These are phyloP conservation scores for Drosophila pseudotakahashii DNA, from an alignment of 2,888 invertebrate genomes.

Conservation along the genomic window DNA sequence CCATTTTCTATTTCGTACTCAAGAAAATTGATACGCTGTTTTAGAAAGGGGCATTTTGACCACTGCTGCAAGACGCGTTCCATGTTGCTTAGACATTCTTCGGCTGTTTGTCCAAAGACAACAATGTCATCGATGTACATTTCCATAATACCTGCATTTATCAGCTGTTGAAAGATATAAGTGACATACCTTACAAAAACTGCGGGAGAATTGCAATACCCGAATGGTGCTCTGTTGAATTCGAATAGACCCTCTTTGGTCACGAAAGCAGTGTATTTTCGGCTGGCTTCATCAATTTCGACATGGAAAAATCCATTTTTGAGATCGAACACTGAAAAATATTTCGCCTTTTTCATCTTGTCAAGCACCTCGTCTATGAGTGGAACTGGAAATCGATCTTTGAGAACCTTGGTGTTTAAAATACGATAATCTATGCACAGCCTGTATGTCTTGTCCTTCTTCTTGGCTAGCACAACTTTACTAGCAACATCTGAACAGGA, in stretches of 20 bases:
- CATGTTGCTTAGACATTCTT: neutral
- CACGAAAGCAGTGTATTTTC: neutral
- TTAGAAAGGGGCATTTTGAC: neutral
- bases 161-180: neutral
- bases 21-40: neutral
- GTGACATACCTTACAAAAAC: conserved; percentile 2
- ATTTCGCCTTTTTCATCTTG: too few species aligned
- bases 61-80: neutral
- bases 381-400: conserved; percentile 9
- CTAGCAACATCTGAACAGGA: neutral
- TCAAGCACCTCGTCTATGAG: neutral
- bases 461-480: neutral
- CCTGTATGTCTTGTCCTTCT: neutral
- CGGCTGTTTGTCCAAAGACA: neutral
- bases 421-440: conserved; percentile 1
- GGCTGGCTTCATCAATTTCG: neutral
- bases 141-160: neutral
- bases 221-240: neutral
- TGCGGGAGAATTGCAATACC: neutral
- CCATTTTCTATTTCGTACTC: neutral
- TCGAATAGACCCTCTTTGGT: neutral
- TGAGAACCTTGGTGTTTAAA: neutral
- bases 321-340: neutral
- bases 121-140: neutral
- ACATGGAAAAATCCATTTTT: neutral